phyloP scores from a whole-genome alignment of 2,113 vertebrate species.

The Hippocampus guttulatus region DNA sequence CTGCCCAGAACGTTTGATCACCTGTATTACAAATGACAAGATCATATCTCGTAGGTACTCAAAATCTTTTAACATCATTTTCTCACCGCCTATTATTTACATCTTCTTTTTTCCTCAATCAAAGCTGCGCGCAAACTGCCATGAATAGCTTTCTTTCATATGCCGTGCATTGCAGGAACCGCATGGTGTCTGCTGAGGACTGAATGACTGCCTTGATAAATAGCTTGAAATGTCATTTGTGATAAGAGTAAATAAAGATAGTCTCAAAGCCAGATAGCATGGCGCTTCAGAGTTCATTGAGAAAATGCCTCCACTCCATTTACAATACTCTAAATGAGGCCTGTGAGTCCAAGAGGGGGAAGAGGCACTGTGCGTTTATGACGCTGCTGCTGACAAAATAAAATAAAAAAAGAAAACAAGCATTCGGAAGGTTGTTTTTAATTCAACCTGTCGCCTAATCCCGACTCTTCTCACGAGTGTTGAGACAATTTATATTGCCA shows the following conservation, averaged over 20 bases:
- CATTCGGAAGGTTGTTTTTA: conserved; percentile 12
- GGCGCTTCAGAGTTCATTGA: conserved; percentile 8
- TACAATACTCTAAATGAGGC: neutral
- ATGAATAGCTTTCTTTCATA: conserved; percentile 1
- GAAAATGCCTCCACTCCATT: neutral
- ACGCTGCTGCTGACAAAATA: neutral
- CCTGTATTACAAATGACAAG: no score
- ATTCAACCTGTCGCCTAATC: neutral
- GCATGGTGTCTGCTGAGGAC: neutral
- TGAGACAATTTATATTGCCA: neutral
- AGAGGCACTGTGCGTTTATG: neutral
- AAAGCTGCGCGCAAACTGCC: neutral
- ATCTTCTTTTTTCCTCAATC: neutral
- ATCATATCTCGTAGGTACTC: no score
- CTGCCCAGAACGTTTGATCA: no score
- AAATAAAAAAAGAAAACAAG: neutral
- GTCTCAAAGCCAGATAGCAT: conserved; percentile 10
- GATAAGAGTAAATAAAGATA: neutral
- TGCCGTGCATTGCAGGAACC: neutral
- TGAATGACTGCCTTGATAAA: conserved; percentile 8
- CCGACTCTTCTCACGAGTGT: neutral
- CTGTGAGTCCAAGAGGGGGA: neutral
- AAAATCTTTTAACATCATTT: no score
- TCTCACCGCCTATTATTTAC: no score
- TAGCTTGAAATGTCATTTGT: conserved; percentile 4